These are phyloP conservation scores for Lasioglossum albipes DNA, from an alignment of 1,140 invertebrate species.

Conservation along the genomic window DNA sequence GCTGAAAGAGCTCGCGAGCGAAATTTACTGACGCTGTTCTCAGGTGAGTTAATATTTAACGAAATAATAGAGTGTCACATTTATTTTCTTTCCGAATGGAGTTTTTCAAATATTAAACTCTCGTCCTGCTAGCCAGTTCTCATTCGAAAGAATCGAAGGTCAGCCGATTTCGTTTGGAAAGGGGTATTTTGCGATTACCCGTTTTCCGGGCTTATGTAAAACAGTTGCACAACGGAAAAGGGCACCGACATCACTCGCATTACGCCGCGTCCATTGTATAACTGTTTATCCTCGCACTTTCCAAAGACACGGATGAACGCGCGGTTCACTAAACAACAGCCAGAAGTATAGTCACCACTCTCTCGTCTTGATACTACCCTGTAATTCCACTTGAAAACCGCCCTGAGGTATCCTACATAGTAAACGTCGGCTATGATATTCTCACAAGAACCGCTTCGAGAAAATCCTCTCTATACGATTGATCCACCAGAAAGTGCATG, in stretches of 20 bases:
- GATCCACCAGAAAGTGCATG: too few relatives aligned
- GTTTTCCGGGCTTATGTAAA: conserved; percentile 6
- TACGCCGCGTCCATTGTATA: not conserved
- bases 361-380: not conserved
- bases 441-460: not conserved
- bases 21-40: too few relatives aligned
- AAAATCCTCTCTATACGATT: not conserved
- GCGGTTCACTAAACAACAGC: conserved; percentile 9
- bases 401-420: not conserved
- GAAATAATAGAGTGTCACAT: too few relatives aligned
- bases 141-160: too few relatives aligned
- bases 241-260: not conserved
- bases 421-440: not conserved
- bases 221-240: conserved; percentile 19
- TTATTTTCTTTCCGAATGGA: too few relatives aligned
- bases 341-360: conserved; percentile 1
- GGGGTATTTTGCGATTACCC: conserved; percentile 16
- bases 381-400: conserved; percentile 18
- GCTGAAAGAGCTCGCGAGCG: too few relatives aligned
- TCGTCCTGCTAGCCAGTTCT: too few relatives aligned
- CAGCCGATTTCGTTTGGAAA: not conserved
- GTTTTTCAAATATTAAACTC: too few relatives aligned
- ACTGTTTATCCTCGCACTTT: conserved; percentile 20
- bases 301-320: conserved; percentile 12
- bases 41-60: too few relatives aligned